phyloP scores from a whole-genome alignment of 2,888 invertebrate species.

The Meiosimyza decipiens region DNA sequence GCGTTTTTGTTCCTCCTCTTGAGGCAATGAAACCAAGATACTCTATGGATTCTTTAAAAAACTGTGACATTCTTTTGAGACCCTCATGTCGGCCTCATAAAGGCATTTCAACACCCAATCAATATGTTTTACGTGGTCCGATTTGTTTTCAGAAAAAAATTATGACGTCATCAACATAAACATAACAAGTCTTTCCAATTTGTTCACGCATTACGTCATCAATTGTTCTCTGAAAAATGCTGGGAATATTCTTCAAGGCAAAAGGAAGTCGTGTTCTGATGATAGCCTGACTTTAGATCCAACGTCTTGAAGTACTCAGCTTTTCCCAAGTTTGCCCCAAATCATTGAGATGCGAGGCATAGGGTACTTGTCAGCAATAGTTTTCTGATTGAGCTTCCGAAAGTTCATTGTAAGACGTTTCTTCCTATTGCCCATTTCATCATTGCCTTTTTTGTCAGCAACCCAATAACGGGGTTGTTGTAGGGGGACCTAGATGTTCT shows the following conservation, averaged over 20 bases:
- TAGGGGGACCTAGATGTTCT: no score
- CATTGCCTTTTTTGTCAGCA: no score
- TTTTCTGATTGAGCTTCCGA: no score
- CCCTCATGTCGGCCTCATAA: conserved; percentile 4
- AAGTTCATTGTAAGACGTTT: no score
- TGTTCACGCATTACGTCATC: conserved; percentile 36
- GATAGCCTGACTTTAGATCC: no score
- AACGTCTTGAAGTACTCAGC: no score
- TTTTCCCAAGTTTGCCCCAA: conserved; percentile 28
- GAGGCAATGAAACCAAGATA: conserved; percentile 13
- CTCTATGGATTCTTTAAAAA: conserved; percentile 24
- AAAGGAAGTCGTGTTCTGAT: conserved; percentile 31
- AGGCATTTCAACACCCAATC: neutral
- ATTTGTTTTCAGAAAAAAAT: conserved; percentile 36
- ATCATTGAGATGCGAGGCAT: conserved; percentile 22
- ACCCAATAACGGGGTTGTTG: no score
- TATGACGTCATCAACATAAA: conserved; percentile 37
- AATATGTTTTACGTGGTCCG: conserved; percentile 16
- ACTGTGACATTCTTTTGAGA: conserved; percentile 23
- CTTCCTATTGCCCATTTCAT: no score
- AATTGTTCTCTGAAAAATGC: conserved; percentile 38
- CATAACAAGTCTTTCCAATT: conserved; percentile 36
- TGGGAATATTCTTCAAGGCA: conserved; percentile 29
- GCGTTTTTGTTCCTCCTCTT: no score
- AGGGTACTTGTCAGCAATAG: conserved; percentile 16